Evolutionary conservation across 2,113 vertebrate genomes (phyloP).

Genomic region (Rhinichthys klamathensis): DNA sequence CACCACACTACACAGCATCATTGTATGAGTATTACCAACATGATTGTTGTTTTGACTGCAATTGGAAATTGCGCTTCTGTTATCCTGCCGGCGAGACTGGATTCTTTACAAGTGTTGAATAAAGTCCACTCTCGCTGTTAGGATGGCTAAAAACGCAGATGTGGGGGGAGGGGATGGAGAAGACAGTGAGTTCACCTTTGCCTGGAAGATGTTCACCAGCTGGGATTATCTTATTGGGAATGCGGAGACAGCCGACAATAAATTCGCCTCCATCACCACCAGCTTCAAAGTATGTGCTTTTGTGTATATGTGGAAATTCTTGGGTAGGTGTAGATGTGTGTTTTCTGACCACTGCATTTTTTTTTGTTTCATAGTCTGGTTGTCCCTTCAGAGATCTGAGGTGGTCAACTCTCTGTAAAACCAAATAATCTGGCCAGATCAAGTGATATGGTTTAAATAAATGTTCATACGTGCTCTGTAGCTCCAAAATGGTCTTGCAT

Average conservation of each 20-base stretch:
- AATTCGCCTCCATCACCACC: conserved; percentile 95
- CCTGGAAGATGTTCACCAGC: conserved; percentile 99
- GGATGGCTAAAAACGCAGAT: conserved; percentile 94
- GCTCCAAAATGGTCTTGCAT: neutral
- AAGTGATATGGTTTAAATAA: neutral
- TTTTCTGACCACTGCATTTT: neutral
- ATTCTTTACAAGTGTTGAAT: conserved; percentile 47
- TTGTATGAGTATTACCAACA: neutral
- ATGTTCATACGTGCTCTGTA: neutral
- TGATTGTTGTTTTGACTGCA: conserved; percentile 2
- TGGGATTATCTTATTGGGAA: conserved; percentile 99
- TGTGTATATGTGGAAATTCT: neutral
- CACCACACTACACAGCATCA: too few relatives aligned
- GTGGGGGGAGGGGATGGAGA: conserved; percentile 88
- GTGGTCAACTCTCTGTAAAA: conserved; percentile 3
- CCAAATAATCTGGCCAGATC: neutral
- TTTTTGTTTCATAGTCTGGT: neutral
- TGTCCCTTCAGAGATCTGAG: conserved; percentile 18
- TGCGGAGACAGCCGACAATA: conserved; percentile 95
- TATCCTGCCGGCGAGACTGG: conserved; percentile 61
- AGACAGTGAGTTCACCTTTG: conserved; percentile 88
- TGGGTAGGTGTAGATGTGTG: neutral
- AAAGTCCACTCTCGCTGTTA: conserved; percentile 67
- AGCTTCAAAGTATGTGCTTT: conserved; percentile 90
- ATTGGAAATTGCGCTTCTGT: conserved; percentile 60